Evolutionary conservation across 2,888 invertebrate species (phyloP).

Genomic region (Stramonita haemastoma): DNA sequence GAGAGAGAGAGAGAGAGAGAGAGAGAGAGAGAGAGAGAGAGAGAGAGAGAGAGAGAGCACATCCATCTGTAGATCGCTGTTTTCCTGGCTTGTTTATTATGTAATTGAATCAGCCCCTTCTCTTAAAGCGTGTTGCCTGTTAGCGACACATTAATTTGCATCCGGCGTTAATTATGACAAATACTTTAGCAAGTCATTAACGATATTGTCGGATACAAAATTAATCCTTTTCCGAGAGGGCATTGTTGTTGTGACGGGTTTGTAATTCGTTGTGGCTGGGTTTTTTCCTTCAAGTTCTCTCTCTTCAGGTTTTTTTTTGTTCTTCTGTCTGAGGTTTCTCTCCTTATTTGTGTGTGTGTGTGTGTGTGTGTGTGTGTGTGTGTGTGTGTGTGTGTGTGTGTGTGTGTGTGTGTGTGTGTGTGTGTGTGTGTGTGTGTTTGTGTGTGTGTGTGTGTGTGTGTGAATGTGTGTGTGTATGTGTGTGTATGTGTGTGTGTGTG

Average conservation of each 20-base stretch:
- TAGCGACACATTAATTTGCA: no score
- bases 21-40: slow-evolving; percentile 3
- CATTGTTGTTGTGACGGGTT: no score
- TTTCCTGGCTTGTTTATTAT: no score
- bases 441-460: not conserved
- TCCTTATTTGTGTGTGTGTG: not conserved
- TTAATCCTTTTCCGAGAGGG: no score
- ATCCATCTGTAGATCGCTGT: no score
- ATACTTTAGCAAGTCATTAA: no score
- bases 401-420: not conserved
- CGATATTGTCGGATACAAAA: no score
- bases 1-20: slow-evolving; percentile 9
- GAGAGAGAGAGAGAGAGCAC: slow-evolving; percentile 7
- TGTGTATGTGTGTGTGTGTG: not conserved
- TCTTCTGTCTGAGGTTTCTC: not conserved
- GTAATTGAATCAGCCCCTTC: no score
- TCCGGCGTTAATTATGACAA: not conserved
- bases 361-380: not conserved
- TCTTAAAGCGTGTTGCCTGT: no score
- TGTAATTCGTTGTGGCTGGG: no score
- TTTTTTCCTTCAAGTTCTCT: no score
- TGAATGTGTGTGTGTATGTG: not conserved
- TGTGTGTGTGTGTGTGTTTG: not conserved
- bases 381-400: slow-evolving; percentile 27
- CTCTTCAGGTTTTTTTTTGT: not conserved